Percentiles rank a stretch among this genome's conserved stretches.
Conservation (phyloP, 1,140 invertebrate species). For the Lycorma delicatula region DNA sequence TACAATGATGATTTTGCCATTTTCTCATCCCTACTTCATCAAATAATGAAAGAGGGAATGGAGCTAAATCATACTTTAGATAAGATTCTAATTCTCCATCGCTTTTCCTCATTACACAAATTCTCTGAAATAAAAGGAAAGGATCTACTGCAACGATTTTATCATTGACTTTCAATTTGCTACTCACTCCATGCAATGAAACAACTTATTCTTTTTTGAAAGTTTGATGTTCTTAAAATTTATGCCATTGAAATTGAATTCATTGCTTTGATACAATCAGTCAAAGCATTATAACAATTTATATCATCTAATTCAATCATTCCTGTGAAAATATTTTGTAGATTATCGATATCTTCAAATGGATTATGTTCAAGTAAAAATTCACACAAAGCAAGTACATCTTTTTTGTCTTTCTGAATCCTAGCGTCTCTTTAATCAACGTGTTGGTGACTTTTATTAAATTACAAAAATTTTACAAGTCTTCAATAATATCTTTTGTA, state of each 20-base stretch:
- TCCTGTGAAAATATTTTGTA: neutral
- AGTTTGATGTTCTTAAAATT: neutral
- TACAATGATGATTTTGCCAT: neutral
- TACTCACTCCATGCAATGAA: neutral
- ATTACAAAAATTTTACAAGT: neutral
- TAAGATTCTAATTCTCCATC: too few species aligned
- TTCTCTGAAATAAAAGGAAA: neutral
- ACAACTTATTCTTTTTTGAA: neutral
- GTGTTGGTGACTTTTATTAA: slow-evolving; percentile 1
- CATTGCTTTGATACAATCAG: neutral
- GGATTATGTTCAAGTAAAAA: slow-evolving; percentile 18
- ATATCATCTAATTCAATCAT: neutral
- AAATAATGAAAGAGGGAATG: neutral
- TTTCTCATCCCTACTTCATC: neutral
- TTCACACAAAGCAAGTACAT: too few species aligned
- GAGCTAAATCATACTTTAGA: too few species aligned
- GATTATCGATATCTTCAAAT: neutral
- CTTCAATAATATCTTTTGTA: neutral
- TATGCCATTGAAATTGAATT: neutral
- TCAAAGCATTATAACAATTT: neutral
- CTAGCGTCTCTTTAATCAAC: neutral
- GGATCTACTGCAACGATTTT: neutral
- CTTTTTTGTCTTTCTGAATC: slow-evolving; percentile 25
- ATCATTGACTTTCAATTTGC: neutral
- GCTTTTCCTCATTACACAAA: neutral